Base-by-base conservation (phyloP, 2,113 vertebrate species). In the Phycodurus eques region DNA sequence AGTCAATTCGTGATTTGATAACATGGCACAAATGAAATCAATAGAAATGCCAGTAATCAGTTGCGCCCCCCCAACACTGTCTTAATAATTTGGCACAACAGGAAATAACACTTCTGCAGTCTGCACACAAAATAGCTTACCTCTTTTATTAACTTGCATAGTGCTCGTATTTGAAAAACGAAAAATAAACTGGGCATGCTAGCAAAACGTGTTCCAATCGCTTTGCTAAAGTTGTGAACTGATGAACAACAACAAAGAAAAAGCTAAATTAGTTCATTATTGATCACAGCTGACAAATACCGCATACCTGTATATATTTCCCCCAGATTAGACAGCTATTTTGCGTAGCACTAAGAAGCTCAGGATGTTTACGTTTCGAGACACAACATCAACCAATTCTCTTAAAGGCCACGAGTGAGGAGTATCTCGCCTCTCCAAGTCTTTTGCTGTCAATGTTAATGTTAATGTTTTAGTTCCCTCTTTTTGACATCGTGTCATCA, bases 131-230 rank as follows among this genome's bases (percentile, higher is more conserved):
- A 53, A 19, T 15, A 67, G 39, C 68, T 62, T 73, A 43, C 62
- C 75, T 75, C 12, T 74, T 82, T 80, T 67, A 70, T 70, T 0
- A 73, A 80, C 35, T 79, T 68, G 42, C 15, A 59, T 31, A 31
- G 22, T 33, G 22, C 4, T 59, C 22, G 13, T 31, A 33, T 3
- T 35, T 31, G 8, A 17, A 60, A 59, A 59, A 17, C 35, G 31
- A 59, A 59, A 31, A 31, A 6, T 3, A 17, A 33, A 8, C 31
- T 59, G 11, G 13, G 33, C 14, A 33, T 11, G 14, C 59, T 14
- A 35, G 2, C 11, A 59, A 14, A 51, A 51, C 4, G 49, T 20
- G 51, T 53, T 53, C 4, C 53, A 2, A 54, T 54, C 3, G 2
- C 20, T 22, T 27, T 27, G 14, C 31, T 14, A 35, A 33, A 0